These are phyloP conservation scores for Lasiurus borealis DNA, from an alignment of 2,113 vertebrate species.

Conservation along the genomic window DNA sequence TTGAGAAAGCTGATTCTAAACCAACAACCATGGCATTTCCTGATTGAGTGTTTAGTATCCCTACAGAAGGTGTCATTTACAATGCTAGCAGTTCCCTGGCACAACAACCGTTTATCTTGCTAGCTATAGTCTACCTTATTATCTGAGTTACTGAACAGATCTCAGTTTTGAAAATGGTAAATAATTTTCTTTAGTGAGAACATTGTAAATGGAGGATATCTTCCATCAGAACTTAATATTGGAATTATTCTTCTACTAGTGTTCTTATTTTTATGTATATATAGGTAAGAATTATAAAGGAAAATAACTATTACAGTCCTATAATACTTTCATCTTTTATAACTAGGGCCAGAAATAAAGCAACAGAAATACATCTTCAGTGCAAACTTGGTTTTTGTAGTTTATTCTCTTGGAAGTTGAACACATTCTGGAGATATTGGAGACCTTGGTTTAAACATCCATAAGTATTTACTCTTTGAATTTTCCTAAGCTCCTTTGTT, in stretches of 20 bases:
- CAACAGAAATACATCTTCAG: neutral
- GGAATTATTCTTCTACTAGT: neutral
- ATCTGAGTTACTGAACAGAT: conserved; percentile 60
- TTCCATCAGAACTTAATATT: neutral
- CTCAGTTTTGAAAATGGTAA: conserved; percentile 45
- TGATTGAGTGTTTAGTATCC: conserved; percentile 24
- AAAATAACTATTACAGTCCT: neutral
- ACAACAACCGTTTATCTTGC: conserved; percentile 48
- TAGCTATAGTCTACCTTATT: neutral
- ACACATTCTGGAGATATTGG: neutral
- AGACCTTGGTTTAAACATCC: neutral
- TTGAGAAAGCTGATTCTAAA: conserved; percentile 61
- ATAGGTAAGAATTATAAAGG: neutral
- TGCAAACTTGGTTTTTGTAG: neutral
- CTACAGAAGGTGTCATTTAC: conserved; percentile 27
- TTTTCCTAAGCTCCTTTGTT: neutral
- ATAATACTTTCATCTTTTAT: neutral
- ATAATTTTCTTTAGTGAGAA: conserved; percentile 44
- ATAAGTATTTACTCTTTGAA: neutral
- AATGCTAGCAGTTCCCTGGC: neutral
- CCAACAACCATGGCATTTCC: conserved; percentile 10
- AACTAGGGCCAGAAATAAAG: neutral
- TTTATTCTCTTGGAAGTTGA: neutral
- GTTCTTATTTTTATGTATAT: conserved; percentile 38
- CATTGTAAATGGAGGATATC: conserved; percentile 12